phyloP scores from a whole-genome alignment of 2,797 vertebrate genomes.

The Halcyon leucocephala region DNA sequence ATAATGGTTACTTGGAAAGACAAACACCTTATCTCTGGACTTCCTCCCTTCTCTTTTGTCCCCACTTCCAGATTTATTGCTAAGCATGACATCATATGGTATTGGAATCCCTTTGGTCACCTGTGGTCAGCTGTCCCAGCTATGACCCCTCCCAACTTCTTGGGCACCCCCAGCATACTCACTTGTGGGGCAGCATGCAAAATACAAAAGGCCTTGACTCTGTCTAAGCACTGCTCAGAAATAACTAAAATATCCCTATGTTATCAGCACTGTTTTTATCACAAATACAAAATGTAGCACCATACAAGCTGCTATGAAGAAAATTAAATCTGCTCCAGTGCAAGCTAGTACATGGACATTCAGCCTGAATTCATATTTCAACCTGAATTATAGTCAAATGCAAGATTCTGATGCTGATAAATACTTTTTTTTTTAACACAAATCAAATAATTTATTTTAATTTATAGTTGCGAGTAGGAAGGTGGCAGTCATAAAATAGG shows the following conservation, averaged over 20 bases:
- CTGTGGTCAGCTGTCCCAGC: no score
- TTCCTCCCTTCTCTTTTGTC: no score
- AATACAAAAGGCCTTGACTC: rapidly evolving
- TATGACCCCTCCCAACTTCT: no score
- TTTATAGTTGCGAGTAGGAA: background rate
- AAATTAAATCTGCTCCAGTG: background rate
- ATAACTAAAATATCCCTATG: background rate
- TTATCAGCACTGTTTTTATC: background rate
- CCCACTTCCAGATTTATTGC: background rate
- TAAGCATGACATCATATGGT: no score
- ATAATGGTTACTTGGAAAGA: rapidly evolving
- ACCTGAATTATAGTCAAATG: background rate
- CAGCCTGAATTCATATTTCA: background rate
- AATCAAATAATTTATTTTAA: background rate
- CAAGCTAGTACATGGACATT: background rate
- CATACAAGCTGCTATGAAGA: background rate
- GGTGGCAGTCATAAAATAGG: background rate
- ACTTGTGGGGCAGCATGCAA: rapidly evolving
- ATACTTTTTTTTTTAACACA: background rate
- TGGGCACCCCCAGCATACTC: rapidly evolving
- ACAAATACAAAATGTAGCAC: background rate
- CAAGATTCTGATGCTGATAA: background rate
- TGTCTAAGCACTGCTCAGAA: background rate
- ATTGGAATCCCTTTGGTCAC: no score
- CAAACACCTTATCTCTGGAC: rapidly evolving